Evolutionary conservation across 2,888 invertebrate species (phyloP).

Genomic region (Lasioglossum calceatum): DNA sequence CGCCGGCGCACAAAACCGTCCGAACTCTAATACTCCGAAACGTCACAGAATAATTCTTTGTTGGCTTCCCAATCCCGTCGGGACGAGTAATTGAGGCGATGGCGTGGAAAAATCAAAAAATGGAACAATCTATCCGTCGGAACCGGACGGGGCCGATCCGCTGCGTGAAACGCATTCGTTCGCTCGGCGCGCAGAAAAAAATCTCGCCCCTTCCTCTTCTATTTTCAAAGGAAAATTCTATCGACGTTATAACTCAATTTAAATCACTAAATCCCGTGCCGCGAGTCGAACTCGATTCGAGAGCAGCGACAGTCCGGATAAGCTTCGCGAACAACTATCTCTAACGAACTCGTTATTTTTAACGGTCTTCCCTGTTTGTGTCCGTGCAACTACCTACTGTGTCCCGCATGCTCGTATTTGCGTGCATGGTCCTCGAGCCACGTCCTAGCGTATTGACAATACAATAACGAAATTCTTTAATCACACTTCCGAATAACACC

Average conservation of each 20-base stretch:
- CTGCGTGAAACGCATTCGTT: background rate
- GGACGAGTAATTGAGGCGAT: background rate
- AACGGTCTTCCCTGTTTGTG: constrained; percentile 41
- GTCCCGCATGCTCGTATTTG: background rate
- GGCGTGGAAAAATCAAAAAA: background rate
- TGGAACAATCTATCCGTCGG: background rate
- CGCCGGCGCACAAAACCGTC: background rate
- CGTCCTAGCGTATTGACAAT: background rate
- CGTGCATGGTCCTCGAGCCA: background rate
- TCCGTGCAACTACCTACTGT: background rate
- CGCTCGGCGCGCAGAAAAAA: background rate
- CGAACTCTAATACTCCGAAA: background rate
- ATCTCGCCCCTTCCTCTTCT: background rate
- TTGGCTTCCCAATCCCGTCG: background rate
- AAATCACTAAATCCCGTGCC: constrained; percentile 55
- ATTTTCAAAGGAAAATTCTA: constrained; percentile 39
- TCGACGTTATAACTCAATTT: constrained; percentile 55
- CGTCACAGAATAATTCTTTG: background rate
- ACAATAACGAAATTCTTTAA: background rate
- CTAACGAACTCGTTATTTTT: constrained; percentile 67
- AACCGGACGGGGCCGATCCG: background rate
- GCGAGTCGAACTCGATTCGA: constrained; percentile 58
- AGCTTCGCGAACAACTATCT: constrained; percentile 52
- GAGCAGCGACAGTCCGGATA: constrained; percentile 45
- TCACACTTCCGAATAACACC: background rate